Base-by-base conservation (phyloP, 2,888 invertebrate species). In the Tenthredo amoena region DNA sequence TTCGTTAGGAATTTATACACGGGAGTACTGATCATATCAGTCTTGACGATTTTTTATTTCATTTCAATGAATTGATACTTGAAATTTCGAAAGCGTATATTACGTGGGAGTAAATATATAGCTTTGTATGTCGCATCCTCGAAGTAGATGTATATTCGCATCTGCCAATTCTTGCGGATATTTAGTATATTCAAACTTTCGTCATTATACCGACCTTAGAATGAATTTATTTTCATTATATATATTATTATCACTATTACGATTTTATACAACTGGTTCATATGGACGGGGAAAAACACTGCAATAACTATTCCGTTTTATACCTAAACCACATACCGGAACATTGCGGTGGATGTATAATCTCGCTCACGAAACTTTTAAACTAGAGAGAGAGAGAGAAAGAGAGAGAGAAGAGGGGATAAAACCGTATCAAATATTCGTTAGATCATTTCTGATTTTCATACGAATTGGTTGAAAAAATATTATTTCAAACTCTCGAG, bases 71-170 rank as follows among this genome's bases (percentile, higher is more conserved):
- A 74, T 43, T 26, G 43, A 43, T 74, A 43, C 72, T 74, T 43
- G 26, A 40, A 40, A 74, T 74, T 74, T 74, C 21, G 21, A 43
- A 74, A 74, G 43, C 43, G 72, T 74, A 26, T 74, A 18, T 55
- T 55, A 71, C 37, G 71, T 71, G 37, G 37, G 18, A 71, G n/a
- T 40, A 6, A 68, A 68, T 68, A 31, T 26, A 26, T n/a, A 10
- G 3, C n/a, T 62, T 9, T 21, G 65, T 65, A 65, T 34, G 7
- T 10, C 2, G 72, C 72, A 74, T 74, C 72, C 37, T 71, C 68
- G 68, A 68, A 68, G 47, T 47, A 47, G 12, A 68, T 31, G 31
- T 18, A 65, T 15, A 21, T 15, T 26, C 68, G 31, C 6, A 68
- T 15, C 26, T 34, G 68, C 31, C n/a, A 55, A 55, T 55, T 55